Base-by-base conservation (phyloP, 2,113 vertebrate genomes). In the Hippocampus mohnikei region DNA sequence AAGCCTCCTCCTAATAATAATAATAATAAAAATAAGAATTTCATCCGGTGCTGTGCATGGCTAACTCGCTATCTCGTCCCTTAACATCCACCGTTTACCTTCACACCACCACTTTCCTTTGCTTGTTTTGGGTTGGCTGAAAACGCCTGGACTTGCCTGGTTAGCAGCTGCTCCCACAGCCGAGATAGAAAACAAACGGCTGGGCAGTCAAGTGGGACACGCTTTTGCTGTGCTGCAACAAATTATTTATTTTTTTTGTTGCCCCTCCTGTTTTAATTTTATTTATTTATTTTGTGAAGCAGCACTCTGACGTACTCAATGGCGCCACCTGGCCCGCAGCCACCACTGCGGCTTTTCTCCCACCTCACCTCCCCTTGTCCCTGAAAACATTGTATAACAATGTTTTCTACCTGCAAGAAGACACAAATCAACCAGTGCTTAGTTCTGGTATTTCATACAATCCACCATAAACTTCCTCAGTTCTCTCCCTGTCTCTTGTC, bases 321-420 rank as follows among this genome's bases (percentile, higher is more conserved):
- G 79, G 77, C 52, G 21, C 29, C 41, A 65, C 42, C 56, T 82
- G 86, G 82, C 83, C 72, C 69, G 0, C 55, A 71, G 81, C 85
- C 85, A 85, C 74, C 50, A 42, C 85, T 84, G 79, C 84, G 77
- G 83, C 81, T 87, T 79, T 77, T 37, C 70, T 60, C 76, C 81
- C 85, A 81, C 71, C 66, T 70, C 77, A 71, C 63, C 52, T 68
- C 53, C 3, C 59, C 74, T 72, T 50, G 66, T 40, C 3, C 65
- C 59, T 73, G 37, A 63, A 21, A 5, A 40, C n/a, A 79, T 88
- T 90, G 84, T 91, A 89, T 88, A 88, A 86, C 67, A 37, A 37
- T 37, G 33, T 37, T 37, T 37, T 86, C 72, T 77, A 84, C 80
- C 77, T 81, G 3, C 60, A 71, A 65, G 68, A 61, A 72, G 6